Base-by-base conservation (phyloP, 2,113 vertebrate species). In the Brachypodius melanocephalos region DNA sequence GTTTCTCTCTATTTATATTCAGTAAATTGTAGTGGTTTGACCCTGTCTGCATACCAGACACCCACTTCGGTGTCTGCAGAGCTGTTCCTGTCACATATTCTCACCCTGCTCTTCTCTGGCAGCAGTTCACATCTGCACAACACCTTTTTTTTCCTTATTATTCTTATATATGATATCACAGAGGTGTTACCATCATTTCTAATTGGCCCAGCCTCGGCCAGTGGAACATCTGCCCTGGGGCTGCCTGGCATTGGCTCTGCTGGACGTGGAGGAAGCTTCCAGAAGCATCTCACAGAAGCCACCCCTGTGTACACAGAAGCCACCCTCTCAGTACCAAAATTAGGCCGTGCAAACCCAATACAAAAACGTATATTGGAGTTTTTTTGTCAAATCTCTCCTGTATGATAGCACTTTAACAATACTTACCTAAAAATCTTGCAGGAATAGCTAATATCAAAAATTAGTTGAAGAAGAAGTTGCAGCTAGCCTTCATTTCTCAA, bases 311-410 rank as follows among this genome's bases (percentile, higher is more conserved):
- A 34, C 25, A 24, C 16, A 82, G 36, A 34, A 71, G 8, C 24
- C 55, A 51, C 16, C 10, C 34, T 28, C n/a, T 46, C 48, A 40
- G 19, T 16, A 19, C 51, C 20, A 57, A 18, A 74, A 42, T 12
- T n/a, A n/a, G 42, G 8, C 42, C 0, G 0, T 55, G 24, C 15
- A 65, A 40, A 65, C 29, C 29, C 34, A 42, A 2, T 13, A 11
- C 8, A 34, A 2, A 66, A 81, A 29, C 45, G 28, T 9, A 3
- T 72, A 12, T 24, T 61, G 51, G 36, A 28, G 11, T 34, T 92
- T 34, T 92, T 38, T 18, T 69, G 42, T 31, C 0, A 0, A 48
- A 49, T 40, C n/a, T 66, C 55, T 86, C 31, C 15, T 77, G 46
- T 48, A 59, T 42, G 17, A 19, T 45, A 36, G 6, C 17, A 43